A percentile compares a stretch with the other conserved stretches of the same genome.
phyloP scores from a whole-genome alignment of 2,888 invertebrate genomes.

The Theretra japonica region DNA sequence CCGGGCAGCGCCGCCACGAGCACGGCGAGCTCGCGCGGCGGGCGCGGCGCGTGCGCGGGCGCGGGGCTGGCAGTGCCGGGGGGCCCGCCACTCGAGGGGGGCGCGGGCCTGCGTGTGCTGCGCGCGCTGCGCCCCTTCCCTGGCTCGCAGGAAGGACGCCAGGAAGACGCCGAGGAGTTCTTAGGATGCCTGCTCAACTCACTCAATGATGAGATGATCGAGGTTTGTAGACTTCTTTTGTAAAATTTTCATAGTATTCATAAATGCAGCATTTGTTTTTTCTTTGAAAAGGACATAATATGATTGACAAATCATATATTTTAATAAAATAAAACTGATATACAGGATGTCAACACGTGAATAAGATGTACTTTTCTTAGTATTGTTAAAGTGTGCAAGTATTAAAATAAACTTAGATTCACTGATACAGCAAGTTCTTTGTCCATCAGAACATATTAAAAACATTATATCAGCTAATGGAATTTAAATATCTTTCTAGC shows the following conservation, averaged over 20 bases:
- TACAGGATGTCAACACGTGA: no score
- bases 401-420: no score
- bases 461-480: not conserved
- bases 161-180: slow-evolving; percentile 99
- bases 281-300: no score
- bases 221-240: slow-evolving; percentile 81
- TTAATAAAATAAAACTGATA: no score
- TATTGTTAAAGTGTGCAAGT: no score
- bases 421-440: no score
- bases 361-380: no score
- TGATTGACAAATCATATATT: no score
- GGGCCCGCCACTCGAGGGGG: slow-evolving; percentile 95
- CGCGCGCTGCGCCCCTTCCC: slow-evolving; percentile 88
- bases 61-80: slow-evolving; percentile 77
- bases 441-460: no score
- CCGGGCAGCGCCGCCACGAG: slow-evolving; percentile 60
- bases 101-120: slow-evolving; percentile 93
- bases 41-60: slow-evolving; percentile 50
- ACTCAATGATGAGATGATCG: slow-evolving; percentile 98
- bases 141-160: slow-evolving; percentile 91
- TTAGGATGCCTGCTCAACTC: slow-evolving; percentile 96
- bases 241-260: not conserved
- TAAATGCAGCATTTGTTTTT: not conserved
- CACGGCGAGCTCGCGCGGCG: slow-evolving; percentile 51
- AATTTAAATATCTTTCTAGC: slow-evolving; percentile 57